Conservation (phyloP, 2,888 invertebrate species). For the Pharmacophagus antenor region DNA sequence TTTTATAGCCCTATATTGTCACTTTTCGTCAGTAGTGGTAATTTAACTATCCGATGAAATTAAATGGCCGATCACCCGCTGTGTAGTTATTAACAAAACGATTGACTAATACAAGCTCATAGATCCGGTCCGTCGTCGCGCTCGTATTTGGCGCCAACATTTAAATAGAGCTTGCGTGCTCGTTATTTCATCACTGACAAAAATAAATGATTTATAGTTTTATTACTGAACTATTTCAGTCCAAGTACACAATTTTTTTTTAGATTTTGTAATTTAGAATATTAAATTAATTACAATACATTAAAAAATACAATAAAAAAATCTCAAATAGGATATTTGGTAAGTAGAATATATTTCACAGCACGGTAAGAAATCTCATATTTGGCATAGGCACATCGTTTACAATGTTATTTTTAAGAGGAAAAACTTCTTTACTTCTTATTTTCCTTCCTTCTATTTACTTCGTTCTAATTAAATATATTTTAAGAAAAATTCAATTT, state of each 20-base stretch:
- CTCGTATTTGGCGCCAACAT: slow-evolving; percentile 14
- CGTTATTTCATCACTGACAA: slow-evolving; percentile 1
- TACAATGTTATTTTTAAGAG: no score
- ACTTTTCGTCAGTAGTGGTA: no score
- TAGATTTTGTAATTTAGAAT: background rate
- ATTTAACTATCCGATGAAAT: slow-evolving; percentile 5
- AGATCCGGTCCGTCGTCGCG: slow-evolving; percentile 19
- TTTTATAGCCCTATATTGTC: no score
- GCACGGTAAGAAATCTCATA: no score
- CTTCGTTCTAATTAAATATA: no score
- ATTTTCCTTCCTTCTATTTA: no score
- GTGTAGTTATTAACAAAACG: slow-evolving; percentile 24
- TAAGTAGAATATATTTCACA: no score
- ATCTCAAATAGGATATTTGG: no score
- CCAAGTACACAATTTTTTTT: background rate
- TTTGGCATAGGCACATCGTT: no score
- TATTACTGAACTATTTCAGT: background rate
- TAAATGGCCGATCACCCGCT: slow-evolving; percentile 13
- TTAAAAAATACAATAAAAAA: no score
- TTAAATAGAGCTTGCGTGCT: background rate
- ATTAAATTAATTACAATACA: no score
- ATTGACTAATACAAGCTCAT: slow-evolving; percentile 28
- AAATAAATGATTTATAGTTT: background rate
- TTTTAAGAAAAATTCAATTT: background rate
- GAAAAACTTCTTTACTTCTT: no score